Conservation (phyloP, 2,113 vertebrate genomes). For the Ceyx melanurus region DNA sequence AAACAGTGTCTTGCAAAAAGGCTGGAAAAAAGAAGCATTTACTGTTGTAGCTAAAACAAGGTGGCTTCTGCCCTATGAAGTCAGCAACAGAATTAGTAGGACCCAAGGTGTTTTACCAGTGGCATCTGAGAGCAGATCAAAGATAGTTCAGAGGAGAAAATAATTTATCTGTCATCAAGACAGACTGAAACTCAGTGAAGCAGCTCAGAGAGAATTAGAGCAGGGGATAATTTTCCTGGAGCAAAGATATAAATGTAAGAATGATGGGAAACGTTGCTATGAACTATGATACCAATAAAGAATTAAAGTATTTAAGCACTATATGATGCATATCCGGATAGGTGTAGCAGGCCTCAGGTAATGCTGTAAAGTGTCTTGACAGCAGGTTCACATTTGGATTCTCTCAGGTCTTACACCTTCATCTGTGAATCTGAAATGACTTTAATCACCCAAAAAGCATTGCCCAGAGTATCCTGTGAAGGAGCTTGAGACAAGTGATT, state of each 20-base stretch:
- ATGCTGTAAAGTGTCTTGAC: conserved; percentile 8
- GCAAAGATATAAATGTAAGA: conserved; percentile 18
- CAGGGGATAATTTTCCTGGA: conserved; percentile 23
- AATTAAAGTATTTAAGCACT: conserved; percentile 40
- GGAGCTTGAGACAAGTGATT: not conserved
- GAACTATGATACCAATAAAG: not conserved
- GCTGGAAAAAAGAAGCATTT: not conserved
- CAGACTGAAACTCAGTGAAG: conserved; percentile 16
- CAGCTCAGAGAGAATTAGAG: conserved; percentile 10
- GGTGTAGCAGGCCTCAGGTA: not conserved
- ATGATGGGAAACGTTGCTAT: conserved; percentile 18
- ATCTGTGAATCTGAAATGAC: not conserved
- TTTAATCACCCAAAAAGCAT: conserved; percentile 19
- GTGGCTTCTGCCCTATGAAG: not conserved
- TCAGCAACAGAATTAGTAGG: not conserved
- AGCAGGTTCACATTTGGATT: conserved; percentile 1
- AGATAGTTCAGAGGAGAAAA: not conserved
- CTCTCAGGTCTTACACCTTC: not conserved
- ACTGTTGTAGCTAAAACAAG: not conserved
- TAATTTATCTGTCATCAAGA: not conserved
- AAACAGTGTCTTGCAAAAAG: not conserved
- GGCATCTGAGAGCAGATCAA: not conserved
- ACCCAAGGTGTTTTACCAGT: not conserved
- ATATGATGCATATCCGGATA: not conserved
- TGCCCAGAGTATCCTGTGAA: not conserved